phyloP scores from a whole-genome alignment of 2,888 invertebrate genomes.

The Epistrophe grossulariae region DNA sequence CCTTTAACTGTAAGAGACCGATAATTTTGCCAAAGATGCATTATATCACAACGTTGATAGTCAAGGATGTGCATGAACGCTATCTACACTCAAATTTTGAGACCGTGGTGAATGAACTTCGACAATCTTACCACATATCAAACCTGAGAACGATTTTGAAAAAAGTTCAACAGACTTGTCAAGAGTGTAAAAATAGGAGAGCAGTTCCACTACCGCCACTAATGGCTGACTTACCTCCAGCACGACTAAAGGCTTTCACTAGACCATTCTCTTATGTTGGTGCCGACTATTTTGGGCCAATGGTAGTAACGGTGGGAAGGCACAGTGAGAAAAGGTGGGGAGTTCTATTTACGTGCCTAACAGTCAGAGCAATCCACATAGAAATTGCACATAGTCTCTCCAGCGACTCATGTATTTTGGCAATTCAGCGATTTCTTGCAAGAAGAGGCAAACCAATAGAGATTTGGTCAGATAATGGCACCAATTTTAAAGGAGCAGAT shows the following conservation, averaged over 20 bases:
- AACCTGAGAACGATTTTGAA: constrained; percentile 37
- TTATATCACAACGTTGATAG: constrained; percentile 18
- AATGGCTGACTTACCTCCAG: constrained; percentile 8
- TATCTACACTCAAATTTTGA: too few species aligned
- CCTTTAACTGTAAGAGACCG: constrained; percentile 20
- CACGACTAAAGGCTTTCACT: constrained; percentile 25
- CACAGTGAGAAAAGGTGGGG: constrained; percentile 42
- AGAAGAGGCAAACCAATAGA: constrained; percentile 47
- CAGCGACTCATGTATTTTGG: constrained; percentile 59
- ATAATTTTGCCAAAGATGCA: constrained; percentile 38
- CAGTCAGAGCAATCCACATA: constrained; percentile 36
- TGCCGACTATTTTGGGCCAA: constrained; percentile 61
- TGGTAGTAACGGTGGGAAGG: constrained; percentile 46
- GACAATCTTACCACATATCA: constrained; percentile 32
- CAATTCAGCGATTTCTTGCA: constrained; percentile 51
- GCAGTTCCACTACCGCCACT: neutral
- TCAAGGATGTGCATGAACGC: too few species aligned
- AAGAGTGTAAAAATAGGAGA: neutral
- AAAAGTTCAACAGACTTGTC: constrained; percentile 8
- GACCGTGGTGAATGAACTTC: too few species aligned
- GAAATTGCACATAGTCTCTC: constrained; percentile 52
- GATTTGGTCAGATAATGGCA: constrained; percentile 66
- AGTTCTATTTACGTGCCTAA: constrained; percentile 70
- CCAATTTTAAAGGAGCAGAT: constrained; percentile 70
- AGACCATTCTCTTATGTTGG: constrained; percentile 48